Evolutionary conservation across 2,888 invertebrate genomes (phyloP), one percentile per base, ranked within the genome.

Genomic region (Drosophila dives): DNA sequence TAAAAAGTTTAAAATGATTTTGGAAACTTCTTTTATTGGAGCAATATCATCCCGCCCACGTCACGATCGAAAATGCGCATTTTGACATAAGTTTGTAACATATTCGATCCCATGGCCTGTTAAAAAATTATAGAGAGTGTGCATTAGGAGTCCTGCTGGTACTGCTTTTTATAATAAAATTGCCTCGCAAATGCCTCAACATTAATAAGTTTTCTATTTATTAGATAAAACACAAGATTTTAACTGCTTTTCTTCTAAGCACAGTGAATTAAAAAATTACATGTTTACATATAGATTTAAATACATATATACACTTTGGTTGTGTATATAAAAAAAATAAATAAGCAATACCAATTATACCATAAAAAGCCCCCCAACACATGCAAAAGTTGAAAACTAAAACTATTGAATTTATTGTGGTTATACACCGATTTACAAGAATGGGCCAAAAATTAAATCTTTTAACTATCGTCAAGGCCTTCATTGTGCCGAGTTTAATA

Each of bases 401-500:
- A 73, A 15, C 45, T 78, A 78, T 49, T 62, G 59, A 78, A 78
- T 77, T 77, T 77, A 78, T 74, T 76, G 40, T 64, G 40, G 29
- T 36, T 32, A 59, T 63, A 17, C 29, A 38, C 15, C 51, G 62
- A 74, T 78, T 78, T 78, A 78, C 74, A 78, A 8, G 7, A 51
- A 38, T 40, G 20, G 59, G 42, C 68, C 64, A 49, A 78, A 77
- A 64, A 54, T 42, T 51, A 40, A 45, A 42, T 61, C 64, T 64
- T 62, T 73, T 68, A 50, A 72, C 68, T 78, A 59, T 36, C 33
- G 54, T 36, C 54, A 51, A 63, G 49, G 40, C 12, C 60, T 50
- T 64, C 38, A 6, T 53, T 82, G 77, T 80, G 73, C 77, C 62
- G 55, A 62, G 61, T 66, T 73, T 71, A 82, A 81, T 85, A 85